Evolutionary conservation across 1,140 invertebrate genomes (phyloP), one percentile per base, ranked within the genome.

Genomic region (Euura saliciscinereae): DNA sequence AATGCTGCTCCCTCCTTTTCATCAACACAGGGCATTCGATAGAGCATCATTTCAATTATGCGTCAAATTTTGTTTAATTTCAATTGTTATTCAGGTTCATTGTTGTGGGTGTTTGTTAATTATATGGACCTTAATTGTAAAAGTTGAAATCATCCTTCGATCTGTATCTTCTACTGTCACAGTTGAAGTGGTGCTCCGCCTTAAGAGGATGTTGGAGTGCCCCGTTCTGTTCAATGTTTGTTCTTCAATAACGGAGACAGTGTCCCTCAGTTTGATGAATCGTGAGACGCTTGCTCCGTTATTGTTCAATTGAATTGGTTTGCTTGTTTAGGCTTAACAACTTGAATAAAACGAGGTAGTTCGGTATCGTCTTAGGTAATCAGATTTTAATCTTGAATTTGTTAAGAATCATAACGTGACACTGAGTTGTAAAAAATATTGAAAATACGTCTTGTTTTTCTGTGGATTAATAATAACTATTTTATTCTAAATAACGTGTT

Each of bases 401-500:
- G 85, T 84, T 86, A 82, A 86, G 76, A 80, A 84, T 85, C 80
- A 82, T 79, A 59, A 28, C 28, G 28, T 28, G 79, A 85, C 81
- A 83, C 84, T 84, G 83, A 86, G 82, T 86, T 81, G 81, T 84
- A 80, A 78, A 86, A 86, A 84, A 86, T 87, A 78, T 74, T 79
- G 75, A 71, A 82, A 82, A 85, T 59, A 59, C 85, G 85, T 87
- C 84, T 85, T 86, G 84, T 86, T 80, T 85, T 85, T 85, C 85
- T 86, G 85, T 88, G 85, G 81, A 87, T 85, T 84, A 86, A 79
- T 86, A 86, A 86, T 86, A 86, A 88, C 85, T 88, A 88, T 87
- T 88, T 88, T 87, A 88, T 88, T 86, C 86, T 87, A 86, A 44
- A 64, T 59, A n/a, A 67, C 66, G 66, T 44, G 66, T 67, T n/a